Base-by-base conservation (phyloP, 2,888 invertebrate genomes). In the Coenonympha arcania region DNA sequence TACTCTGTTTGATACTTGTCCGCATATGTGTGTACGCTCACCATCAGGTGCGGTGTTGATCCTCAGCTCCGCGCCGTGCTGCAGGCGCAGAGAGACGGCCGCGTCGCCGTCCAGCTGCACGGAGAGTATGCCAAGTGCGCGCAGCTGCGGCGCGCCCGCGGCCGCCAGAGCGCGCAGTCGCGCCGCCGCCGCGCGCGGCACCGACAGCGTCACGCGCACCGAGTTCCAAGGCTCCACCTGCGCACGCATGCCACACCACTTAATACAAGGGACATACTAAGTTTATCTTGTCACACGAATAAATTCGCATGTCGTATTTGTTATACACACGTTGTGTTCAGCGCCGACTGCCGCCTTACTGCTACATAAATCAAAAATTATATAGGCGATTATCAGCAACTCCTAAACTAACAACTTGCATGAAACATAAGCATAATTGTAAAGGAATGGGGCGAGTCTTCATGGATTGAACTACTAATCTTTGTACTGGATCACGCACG, bases 191-290 rank as follows among this genome's bases (percentile, higher is more conserved):
- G 97, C 97, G 78, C 94, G 92, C 71, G 98, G 97, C 89, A 98
- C 95, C 77, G 95, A 95, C 89, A 98, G 93, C 87, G 97, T 98
- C 81, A 98, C 96, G 85, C 96, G 93, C 69, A 98, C 98, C 68
- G 96, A 95, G 89, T 97, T 96, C 96, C 96, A 98, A 89, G 98
- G 98, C 90, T 98, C 98, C 88, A 96, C 88, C 88, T 88, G 66
- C 8, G 53, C 42, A 13, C 15, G 2, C 6, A 28, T 16, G 11
- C 9, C 9, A 36, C 26, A 19, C 11, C 3, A 3, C 9, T 16
- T 8, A 34, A 4, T 11, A n/a, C n/a, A 11, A 28, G 6, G 9
- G 8, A n/a, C 11, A n/a, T 28, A n/a, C 26, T 28, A 28, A 28
- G n/a, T 28, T n/a, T n/a, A n/a, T n/a, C n/a, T n/a, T n/a, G n/a